phyloP scores from a whole-genome alignment of 2,113 vertebrate genomes.

The Mirza zaza region DNA sequence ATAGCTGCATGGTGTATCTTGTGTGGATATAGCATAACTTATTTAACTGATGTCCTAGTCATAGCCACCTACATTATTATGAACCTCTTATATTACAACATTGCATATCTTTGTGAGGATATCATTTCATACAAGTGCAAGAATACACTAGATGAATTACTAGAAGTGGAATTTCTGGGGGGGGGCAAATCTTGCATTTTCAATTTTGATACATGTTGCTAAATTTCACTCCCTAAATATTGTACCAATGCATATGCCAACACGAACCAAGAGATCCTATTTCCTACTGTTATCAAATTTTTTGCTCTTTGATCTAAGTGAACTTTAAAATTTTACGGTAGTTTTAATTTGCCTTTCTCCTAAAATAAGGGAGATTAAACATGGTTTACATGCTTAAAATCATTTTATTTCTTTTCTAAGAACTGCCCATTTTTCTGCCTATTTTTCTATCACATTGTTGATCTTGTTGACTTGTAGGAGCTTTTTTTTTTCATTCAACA shows the following conservation, averaged over 20 bases:
- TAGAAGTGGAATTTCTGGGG: background rate
- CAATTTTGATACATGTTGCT: background rate
- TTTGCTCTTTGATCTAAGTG: background rate
- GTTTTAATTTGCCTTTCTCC: background rate
- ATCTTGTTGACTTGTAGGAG: background rate
- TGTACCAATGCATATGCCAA: background rate
- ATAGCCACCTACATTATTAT: background rate
- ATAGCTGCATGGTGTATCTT: background rate
- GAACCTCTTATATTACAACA: background rate
- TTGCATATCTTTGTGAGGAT: background rate
- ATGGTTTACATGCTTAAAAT: background rate
- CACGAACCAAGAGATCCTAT: background rate
- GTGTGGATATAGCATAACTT: background rate
- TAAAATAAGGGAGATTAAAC: background rate
- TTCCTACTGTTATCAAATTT: background rate
- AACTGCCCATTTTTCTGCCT: background rate
- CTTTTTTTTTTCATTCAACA: background rate
- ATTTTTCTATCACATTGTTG: background rate
- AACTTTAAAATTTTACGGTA: background rate
- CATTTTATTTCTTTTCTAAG: background rate
- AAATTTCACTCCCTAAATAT: background rate
- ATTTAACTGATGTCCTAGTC: background rate
- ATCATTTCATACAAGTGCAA: background rate
- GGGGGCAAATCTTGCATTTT: background rate
- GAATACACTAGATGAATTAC: background rate